Conservation (phyloP, 2,888 invertebrate species). For the Crossocerus cetratus region DNA sequence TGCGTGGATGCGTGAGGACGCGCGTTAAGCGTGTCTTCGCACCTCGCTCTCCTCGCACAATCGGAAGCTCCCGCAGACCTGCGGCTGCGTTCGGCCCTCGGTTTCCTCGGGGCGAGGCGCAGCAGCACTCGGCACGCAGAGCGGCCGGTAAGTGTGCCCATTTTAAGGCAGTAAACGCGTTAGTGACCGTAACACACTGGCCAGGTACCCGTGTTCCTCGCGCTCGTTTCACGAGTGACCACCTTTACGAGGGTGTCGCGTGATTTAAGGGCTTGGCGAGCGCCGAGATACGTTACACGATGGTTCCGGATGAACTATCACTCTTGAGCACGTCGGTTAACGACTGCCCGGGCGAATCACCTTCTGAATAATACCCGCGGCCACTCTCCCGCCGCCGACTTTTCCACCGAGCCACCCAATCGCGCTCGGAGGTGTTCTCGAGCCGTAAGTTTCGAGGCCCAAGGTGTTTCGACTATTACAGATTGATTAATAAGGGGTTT, state of each 20-base stretch:
- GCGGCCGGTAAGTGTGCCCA: neutral
- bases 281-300: slow-evolving; percentile 1
- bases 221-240: slow-evolving; percentile 24
- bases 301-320: too few relatives aligned
- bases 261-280: slow-evolving; percentile 3
- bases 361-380: too few relatives aligned
- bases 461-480: too few relatives aligned
- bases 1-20: slow-evolving; percentile 24
- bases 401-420: too few relatives aligned
- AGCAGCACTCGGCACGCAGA: neutral
- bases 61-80: neutral
- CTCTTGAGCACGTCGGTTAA: too few relatives aligned
- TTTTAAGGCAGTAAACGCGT: slow-evolving; percentile 2
- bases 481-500: too few relatives aligned
- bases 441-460: too few relatives aligned
- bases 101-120: neutral
- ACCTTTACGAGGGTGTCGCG: slow-evolving; percentile 23
- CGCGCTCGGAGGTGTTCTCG: too few relatives aligned
- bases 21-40: slow-evolving; percentile 5
- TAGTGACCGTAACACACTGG: neutral
- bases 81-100: neutral
- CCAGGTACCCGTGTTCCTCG: slow-evolving; percentile 8
- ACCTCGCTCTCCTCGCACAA: slow-evolving; percentile 3
- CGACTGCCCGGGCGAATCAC: too few relatives aligned
- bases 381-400: too few relatives aligned